Conservation (phyloP, 2,888 invertebrate genomes). For the Apocheima hispidaria region DNA sequence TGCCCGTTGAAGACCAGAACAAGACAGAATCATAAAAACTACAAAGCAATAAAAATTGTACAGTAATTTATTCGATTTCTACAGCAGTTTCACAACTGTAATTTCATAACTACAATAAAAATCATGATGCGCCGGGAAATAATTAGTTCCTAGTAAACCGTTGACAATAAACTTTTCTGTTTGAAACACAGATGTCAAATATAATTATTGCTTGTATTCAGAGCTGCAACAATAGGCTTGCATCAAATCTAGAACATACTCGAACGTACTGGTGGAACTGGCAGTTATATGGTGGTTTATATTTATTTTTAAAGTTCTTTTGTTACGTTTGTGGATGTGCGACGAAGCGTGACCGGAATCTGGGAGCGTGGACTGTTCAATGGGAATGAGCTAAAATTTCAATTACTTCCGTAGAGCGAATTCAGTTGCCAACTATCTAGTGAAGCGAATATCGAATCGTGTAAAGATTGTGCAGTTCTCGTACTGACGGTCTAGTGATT, state of each 20-base stretch:
- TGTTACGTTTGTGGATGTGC: slow-evolving; percentile 38
- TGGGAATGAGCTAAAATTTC: slow-evolving; percentile 25
- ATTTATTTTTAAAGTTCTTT: slow-evolving; percentile 36
- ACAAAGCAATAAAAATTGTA: slow-evolving; percentile 3
- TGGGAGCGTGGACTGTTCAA: slow-evolving; percentile 40
- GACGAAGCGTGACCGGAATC: slow-evolving; percentile 40
- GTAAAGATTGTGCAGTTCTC: slow-evolving; percentile 2
- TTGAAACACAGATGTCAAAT: slow-evolving; percentile 40
- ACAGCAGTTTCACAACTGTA: slow-evolving; percentile 18
- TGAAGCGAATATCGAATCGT: not conserved
- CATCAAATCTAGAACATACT: slow-evolving; percentile 11
- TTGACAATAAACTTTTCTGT: slow-evolving; percentile 32
- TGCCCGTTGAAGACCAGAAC: too few relatives aligned
- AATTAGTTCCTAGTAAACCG: slow-evolving; percentile 25
- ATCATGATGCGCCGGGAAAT: slow-evolving; percentile 30
- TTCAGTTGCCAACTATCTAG: slow-evolving; percentile 4
- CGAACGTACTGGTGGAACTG: not conserved
- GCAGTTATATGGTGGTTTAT: slow-evolving; percentile 23
- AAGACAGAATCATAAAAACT: not conserved
- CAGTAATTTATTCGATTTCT: not conserved
- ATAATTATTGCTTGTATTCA: slow-evolving; percentile 42
- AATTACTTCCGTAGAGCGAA: slow-evolving; percentile 20
- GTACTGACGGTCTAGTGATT: not conserved
- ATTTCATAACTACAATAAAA: slow-evolving; percentile 25
- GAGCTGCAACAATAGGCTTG: slow-evolving; percentile 31